Percentiles rank a stretch among this genome's conserved stretches.
These are phyloP conservation scores for Microtus montanus DNA, from an alignment of 2,113 vertebrate species.

Conservation along the genomic window DNA sequence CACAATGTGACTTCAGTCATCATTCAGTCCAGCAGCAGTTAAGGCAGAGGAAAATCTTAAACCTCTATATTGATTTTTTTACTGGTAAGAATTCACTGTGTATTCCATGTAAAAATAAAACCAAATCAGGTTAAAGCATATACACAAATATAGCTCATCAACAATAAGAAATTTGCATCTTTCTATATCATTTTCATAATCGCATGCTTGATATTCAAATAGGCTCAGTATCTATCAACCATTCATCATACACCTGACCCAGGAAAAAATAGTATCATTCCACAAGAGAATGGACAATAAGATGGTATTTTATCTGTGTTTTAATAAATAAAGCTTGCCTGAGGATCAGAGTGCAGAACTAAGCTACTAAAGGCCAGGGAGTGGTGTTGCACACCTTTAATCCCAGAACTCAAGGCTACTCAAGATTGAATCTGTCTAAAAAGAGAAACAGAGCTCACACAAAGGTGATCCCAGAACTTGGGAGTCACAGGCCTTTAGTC, in stretches of 20 bases:
- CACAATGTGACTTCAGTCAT: neutral
- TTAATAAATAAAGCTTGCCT: too few relatives aligned
- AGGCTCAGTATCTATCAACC: neutral
- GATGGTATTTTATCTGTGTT: too few relatives aligned
- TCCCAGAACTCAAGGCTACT: too few relatives aligned
- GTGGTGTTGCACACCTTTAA: too few relatives aligned
- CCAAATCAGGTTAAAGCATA: neutral
- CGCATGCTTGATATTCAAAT: neutral
- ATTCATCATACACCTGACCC: neutral
- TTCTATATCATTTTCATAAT: constrained; percentile 21
- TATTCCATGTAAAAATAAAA: constrained; percentile 18
- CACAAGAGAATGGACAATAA: neutral
- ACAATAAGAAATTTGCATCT: neutral
- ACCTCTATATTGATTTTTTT: constrained; percentile 1
- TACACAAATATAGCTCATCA: neutral
- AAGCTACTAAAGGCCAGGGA: too few relatives aligned
- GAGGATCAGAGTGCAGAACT: too few relatives aligned
- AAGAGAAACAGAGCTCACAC: too few relatives aligned
- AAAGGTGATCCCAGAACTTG: too few relatives aligned
- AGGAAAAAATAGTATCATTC: neutral
- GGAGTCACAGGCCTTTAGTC: too few relatives aligned
- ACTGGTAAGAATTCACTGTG: constrained; percentile 17
- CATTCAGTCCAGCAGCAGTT: neutral
- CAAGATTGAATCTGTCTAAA: too few relatives aligned
- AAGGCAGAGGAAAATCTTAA: neutral